Evolutionary conservation across 2,113 vertebrate species (phyloP).

Genomic region (Plecturocebus donacophilus): DNA sequence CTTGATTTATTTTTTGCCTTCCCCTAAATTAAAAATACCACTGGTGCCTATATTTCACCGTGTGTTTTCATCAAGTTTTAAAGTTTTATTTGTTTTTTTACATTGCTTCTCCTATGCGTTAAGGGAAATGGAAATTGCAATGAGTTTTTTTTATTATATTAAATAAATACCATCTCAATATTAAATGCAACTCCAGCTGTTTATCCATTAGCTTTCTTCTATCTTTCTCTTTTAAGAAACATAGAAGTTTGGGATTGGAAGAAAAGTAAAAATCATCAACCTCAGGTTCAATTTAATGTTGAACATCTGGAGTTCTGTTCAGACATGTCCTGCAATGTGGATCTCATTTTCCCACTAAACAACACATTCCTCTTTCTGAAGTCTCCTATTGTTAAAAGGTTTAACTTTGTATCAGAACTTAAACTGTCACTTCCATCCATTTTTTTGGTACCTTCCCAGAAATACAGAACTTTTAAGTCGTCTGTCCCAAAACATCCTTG

Average conservation of each 20-base stretch:
- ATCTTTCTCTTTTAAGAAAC: constrained; percentile 19
- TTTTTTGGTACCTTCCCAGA: not conserved
- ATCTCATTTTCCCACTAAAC: constrained; percentile 34
- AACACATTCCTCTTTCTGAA: not conserved
- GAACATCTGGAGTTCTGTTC: constrained; percentile 36
- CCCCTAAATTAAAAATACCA: constrained; percentile 51
- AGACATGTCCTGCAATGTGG: not conserved
- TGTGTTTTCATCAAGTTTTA: constrained; percentile 42
- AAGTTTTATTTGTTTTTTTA: constrained; percentile 56
- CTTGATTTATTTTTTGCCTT: constrained; percentile 66
- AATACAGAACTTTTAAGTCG: not conserved
- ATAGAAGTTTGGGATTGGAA: not conserved
- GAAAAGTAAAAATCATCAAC: not conserved
- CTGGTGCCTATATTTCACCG: constrained; percentile 22
- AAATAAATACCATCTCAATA: constrained; percentile 34
- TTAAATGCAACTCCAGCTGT: not conserved
- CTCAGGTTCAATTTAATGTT: not conserved
- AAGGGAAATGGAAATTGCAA: constrained; percentile 21
- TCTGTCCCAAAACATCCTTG: not conserved
- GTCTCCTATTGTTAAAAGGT: not conserved
- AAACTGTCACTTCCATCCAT: not conserved
- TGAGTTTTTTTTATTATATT: constrained; percentile 45
- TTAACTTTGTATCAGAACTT: constrained; percentile 2
- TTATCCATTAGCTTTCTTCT: not conserved
- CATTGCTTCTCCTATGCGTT: not conserved